A percentile compares a stretch with the other conserved stretches of the same genome.
These are phyloP conservation scores for Gnathonemus echidnorhynchus DNA, from an alignment of 2,113 vertebrate species.

Conservation along the genomic window DNA sequence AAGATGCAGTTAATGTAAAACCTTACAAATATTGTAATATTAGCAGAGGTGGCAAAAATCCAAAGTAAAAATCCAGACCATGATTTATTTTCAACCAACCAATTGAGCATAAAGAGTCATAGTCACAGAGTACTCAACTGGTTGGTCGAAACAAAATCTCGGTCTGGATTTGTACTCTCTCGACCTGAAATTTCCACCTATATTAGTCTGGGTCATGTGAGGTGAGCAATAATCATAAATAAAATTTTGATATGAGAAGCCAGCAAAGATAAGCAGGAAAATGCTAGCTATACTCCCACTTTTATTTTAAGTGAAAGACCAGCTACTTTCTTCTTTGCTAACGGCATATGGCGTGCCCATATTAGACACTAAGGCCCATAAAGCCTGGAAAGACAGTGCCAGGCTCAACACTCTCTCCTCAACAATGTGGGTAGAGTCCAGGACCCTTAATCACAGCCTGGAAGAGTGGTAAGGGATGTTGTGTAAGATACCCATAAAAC, in stretches of 20 bases:
- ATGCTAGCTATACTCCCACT: background rate
- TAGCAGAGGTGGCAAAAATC: no score
- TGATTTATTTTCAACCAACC: no score
- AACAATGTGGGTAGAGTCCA: background rate
- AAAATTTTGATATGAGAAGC: background rate
- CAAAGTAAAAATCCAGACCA: no score
- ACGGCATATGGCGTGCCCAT: background rate
- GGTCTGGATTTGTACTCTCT: no score
- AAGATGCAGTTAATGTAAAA: background rate
- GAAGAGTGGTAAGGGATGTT: background rate
- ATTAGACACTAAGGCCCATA: background rate
- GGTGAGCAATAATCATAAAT: background rate
- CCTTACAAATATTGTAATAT: background rate
- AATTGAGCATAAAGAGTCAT: no score
- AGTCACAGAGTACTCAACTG: no score
- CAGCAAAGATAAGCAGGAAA: background rate
- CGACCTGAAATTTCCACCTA: background rate
- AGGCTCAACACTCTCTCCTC: background rate
- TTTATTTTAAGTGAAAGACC: background rate
- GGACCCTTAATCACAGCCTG: background rate
- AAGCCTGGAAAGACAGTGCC: background rate
- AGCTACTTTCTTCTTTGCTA: background rate
- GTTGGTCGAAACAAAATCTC: no score
- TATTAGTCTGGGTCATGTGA: background rate
- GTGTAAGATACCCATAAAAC: conserved; percentile 9